Evolutionary conservation across 2,797 vertebrate genomes (phyloP), one percentile per base, ranked within the genome.

Genomic region (Emys orbicularis): DNA sequence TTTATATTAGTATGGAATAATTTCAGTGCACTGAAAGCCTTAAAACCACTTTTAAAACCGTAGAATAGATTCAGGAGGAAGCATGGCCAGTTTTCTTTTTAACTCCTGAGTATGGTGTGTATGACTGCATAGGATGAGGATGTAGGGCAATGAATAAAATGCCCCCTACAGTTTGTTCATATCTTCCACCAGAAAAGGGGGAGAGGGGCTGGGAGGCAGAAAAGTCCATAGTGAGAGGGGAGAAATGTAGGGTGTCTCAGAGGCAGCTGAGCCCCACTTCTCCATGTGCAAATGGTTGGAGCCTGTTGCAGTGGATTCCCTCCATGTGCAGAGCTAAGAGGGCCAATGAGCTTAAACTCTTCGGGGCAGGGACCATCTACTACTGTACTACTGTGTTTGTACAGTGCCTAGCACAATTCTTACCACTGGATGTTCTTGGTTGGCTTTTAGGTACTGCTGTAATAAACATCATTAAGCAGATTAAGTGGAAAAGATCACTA

Each of bases 311-410:
- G 3, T 29, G n/a, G 82, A 52, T 5, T 13, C 59, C 86, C 8
- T 13, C 27, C 12, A 5, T 1, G 21, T 37, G 13, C 7, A 0
- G 29, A 56, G 88, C 5, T 85, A 23, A 25, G 0, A 0, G 77
- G 12, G 9, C 19, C 34, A 92, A 79, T 2, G 49, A 82, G 6
- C 5, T 52, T 5, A 12, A 61, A 61, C 59, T 34, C 31, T 34
- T 61, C 1, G 3, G 31, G 29, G 59, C 59, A 61, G 59, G 13
- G 15, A 34, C 31, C 31, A 18, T 31, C 31, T 61, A 65, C 61
- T 65, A 12, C 29, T 61, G 3, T 52, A 65, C 61, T 65, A 21
- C 9, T n/a, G 34, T 65, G 59, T 34, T 34, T 16, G 31, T 61
- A 34, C 6, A 7, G 59, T 61, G 59, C 13, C 59, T 8, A 34